Percentiles rank a stretch among this genome's conserved stretches.
phyloP scores from a whole-genome alignment of 2,113 vertebrate genomes.

The Pelecanus crispus region DNA sequence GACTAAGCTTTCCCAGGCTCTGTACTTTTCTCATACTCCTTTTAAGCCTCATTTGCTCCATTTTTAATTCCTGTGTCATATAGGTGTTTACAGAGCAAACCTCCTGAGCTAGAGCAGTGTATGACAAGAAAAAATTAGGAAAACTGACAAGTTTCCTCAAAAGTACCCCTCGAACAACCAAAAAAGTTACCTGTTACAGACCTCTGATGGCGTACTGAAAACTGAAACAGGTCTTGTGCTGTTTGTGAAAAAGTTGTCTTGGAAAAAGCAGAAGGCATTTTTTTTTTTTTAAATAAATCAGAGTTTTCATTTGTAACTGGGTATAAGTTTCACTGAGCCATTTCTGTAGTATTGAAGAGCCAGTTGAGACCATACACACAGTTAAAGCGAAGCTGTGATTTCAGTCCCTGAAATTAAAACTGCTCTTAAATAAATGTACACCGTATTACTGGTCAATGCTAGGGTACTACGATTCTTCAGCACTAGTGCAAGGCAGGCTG shows the following conservation, averaged over 20 bases:
- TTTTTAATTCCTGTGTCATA: not conserved
- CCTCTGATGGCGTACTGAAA: not conserved
- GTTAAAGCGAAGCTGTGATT: not conserved
- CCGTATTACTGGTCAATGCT: not conserved
- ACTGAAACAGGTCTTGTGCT: not conserved
- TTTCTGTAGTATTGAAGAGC: not conserved
- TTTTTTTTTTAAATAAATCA: constrained; percentile 17
- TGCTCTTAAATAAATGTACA: not conserved
- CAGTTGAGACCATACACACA: not conserved
- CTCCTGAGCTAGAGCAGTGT: not conserved
- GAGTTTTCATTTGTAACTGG: constrained; percentile 2
- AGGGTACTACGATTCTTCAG: not conserved
- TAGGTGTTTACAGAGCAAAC: not conserved
- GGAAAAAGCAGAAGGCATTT: not conserved
- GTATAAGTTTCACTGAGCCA: not conserved
- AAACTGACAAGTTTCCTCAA: not conserved
- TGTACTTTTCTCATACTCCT: not conserved
- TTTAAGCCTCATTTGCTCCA: not conserved
- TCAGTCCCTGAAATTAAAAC: not conserved
- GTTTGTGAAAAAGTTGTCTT: not conserved
- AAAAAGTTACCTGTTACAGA: not conserved
- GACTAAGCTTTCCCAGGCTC: not conserved
- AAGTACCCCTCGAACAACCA: not conserved
- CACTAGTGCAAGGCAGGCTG: not conserved
- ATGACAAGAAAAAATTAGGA: not conserved